Evolutionary conservation across 1,140 invertebrate genomes (phyloP), one percentile per base, ranked within the genome.

Genomic region (Neodiprion fabricii): DNA sequence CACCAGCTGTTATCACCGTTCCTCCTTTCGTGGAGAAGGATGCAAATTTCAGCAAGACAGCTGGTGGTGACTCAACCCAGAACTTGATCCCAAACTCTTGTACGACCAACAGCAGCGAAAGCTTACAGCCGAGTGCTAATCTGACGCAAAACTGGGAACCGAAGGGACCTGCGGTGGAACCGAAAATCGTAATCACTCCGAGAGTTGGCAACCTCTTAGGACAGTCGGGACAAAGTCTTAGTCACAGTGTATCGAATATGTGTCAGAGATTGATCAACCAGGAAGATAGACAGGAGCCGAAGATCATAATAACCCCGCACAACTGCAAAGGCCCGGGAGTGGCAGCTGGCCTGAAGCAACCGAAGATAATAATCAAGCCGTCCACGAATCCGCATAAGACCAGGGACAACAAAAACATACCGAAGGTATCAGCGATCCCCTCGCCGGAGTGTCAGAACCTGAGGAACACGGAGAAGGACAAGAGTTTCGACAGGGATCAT

Each of bases 291-390:
- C 80, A 77, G 12, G 81, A 84, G 23, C 78, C 81, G 0, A 72
- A 81, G 21, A 83, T 86, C 73, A 77, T 84, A 71, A 83, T 80
- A 48, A 74, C 77, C 14, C 66, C 76, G 21, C 79, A 76, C 14
- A 74, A 70, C 70, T 47, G 8, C 71, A 78, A 66, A 70, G 75
- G 28, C 70, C 28, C 67, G 14, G 71, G 17, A 21, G 10, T 71
- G 61, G 48, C 65, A 8, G 1, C n/a, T 9, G 78, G 61, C 67
- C 48, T 80, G 7, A 85, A 86, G 70, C 87, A 88, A 67, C 89
- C 89, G 0, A 89, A 86, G 74, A 89, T 90, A 48, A 90, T 90
- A 47, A 90, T 90, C 49, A 89, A 89, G 73, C 89, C 89, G 5
- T 88, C 85, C 7, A 82, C 84, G 12, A 84, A 81, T 72, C 77